These are phyloP conservation scores for Agonopterix heracliana DNA, from an alignment of 2,888 invertebrate species.

Conservation along the genomic window DNA sequence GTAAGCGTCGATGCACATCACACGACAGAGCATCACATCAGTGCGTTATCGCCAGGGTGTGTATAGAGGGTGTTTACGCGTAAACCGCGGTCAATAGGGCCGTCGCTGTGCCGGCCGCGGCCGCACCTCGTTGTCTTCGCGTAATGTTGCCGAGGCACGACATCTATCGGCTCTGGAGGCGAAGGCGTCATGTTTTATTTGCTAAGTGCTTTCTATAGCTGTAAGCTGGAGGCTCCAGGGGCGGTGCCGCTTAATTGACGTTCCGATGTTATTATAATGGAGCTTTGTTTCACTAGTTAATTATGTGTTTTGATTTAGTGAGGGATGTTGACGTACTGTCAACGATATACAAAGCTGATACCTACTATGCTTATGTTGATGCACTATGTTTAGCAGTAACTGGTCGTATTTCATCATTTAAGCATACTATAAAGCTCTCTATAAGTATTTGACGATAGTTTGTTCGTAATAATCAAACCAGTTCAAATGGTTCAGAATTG, in stretches of 20 bases:
- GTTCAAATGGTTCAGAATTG: too few relatives aligned
- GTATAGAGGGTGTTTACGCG: constrained; percentile 60
- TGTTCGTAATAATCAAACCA: too few relatives aligned
- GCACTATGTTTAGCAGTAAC: too few relatives aligned
- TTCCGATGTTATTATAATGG: constrained; percentile 54
- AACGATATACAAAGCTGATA: too few relatives aligned
- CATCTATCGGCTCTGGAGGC: constrained; percentile 62
- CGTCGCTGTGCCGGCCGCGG: constrained; percentile 24
- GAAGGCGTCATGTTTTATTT: constrained; percentile 56
- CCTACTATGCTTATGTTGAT: too few relatives aligned
- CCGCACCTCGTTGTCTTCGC: constrained; percentile 53
- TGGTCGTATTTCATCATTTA: too few relatives aligned
- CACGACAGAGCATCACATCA: neutral
- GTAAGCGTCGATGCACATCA: neutral
- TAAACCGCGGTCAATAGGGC: constrained; percentile 67
- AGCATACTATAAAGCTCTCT: too few relatives aligned
- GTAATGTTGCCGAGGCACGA: constrained; percentile 67
- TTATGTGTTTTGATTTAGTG: neutral
- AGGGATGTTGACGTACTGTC: too few relatives aligned
- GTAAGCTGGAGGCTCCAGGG: constrained; percentile 20
- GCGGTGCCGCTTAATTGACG: constrained; percentile 53
- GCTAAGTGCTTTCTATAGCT: constrained; percentile 46
- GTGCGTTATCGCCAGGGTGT: neutral
- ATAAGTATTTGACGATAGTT: too few relatives aligned
- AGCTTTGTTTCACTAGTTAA: constrained; percentile 28